These are phyloP conservation scores for Apis florea DNA, from an alignment of 1,140 invertebrate species.

Conservation along the genomic window DNA sequence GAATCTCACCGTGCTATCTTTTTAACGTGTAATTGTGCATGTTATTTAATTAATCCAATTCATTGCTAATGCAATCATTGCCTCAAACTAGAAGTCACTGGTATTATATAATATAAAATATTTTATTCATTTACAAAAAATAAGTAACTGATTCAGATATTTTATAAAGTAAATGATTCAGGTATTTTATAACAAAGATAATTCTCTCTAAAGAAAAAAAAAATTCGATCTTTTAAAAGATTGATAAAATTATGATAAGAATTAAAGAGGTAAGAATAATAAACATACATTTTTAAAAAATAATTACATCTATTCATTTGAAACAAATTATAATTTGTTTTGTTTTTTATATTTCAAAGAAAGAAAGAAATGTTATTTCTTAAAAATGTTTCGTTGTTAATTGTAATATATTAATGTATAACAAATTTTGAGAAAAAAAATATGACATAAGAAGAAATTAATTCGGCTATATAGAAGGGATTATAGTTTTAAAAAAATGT, in stretches of 20 bases:
- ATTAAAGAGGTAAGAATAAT: conserved; percentile 40
- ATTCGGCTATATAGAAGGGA: conserved; percentile 21
- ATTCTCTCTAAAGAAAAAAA: not conserved
- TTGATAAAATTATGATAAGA: conserved; percentile 49
- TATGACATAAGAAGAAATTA: not conserved
- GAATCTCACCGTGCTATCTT: conserved; percentile 76
- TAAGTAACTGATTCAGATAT: conserved; percentile 28
- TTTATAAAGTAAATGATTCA: conserved; percentile 37
- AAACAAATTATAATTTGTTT: conserved; percentile 27
- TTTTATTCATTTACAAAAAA: conserved; percentile 30
- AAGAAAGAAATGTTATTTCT: conserved; percentile 1
- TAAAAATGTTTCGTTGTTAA: conserved; percentile 30
- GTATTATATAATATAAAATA: not conserved
- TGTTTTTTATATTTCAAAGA: conserved; percentile 22
- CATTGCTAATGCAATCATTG: conserved; percentile 42
- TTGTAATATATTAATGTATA: conserved; percentile 54
- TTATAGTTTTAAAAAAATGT: conserved; percentile 4
- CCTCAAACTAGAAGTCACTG: conserved; percentile 8
- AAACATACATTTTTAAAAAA: conserved; percentile 53
- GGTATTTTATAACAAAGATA: conserved; percentile 9
- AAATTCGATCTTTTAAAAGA: conserved; percentile 2
- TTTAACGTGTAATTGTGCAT: conserved; percentile 66
- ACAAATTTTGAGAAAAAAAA: conserved; percentile 15
- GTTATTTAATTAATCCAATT: conserved; percentile 67
- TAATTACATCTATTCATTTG: conserved; percentile 18